Evolutionary conservation across 2,797 vertebrate species (phyloP), one percentile per base, ranked within the genome.

Genomic region (Taenioides sp.): DNA sequence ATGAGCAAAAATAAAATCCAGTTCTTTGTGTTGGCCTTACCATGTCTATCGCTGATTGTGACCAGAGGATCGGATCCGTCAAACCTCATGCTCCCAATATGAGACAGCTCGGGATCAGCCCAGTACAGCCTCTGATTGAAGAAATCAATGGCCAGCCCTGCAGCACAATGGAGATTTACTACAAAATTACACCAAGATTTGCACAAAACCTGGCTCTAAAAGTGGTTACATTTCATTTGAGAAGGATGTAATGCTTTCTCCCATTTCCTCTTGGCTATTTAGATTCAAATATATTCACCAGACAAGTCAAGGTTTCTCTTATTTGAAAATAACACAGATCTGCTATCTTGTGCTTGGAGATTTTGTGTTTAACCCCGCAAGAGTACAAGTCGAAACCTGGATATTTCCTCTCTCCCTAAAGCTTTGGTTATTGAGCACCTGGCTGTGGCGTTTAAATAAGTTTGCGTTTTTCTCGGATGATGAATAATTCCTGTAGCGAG

Each of bases 91-190:
- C 97, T 98, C 57, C 97, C 98, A 79, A 99, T 98, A 55, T 96
- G 81, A 2, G 98, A 99, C 22, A 98, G 93, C 84, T 99, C 97
- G 59, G 96, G 95, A 87, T 99, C 98, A 64, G 97, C 97, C 98
- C 98, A 99, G 84, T 98, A 99, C 78, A 99, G 91, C 64, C 96
- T 96, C 57, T 98, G 97, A 85, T 95, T 95, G 83, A 97, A 98
- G 76, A 95, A 96, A 94, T 99, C 98, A 84, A 99, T 95, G 7
- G 96, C 95, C 65, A 99, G 92, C 75, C 98, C 98, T 99, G 84
- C 83, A 84, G 87, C 83, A 75, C 73, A 76, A 89, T 73, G 79
- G 65, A 89, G 50, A 88, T 87, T 86, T 79, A 91, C 86, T 88
- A 88, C 85, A 72, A 85, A 87, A 89, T 89, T 77, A 80, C 74